Base-by-base conservation (phyloP, 2,113 vertebrate species). In the Halichoerus grypus region DNA sequence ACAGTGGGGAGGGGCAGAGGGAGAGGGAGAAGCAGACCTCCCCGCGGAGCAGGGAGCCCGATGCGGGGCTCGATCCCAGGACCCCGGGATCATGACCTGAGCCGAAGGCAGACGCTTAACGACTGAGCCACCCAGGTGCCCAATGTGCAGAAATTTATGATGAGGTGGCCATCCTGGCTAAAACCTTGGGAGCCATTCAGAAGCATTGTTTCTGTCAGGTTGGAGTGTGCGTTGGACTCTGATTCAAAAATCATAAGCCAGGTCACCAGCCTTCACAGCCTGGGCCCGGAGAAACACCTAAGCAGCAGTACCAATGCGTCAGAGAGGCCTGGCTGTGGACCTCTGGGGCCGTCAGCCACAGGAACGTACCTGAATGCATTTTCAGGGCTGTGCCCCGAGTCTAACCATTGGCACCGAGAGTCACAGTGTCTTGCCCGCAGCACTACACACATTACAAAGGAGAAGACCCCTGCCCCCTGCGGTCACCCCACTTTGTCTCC, bases 271-370 rank as follows among this genome's bases (percentile, higher is more conserved):
- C 63, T 7, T 46, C 6, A 10, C 72, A 13, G 0, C 31, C 39
- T 46, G n/a, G 42, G 88, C 72, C 18, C 16, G 7, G 36, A 79
- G 13, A 79, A 31, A 7, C 31, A 42, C 53, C 19, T 33, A 28
- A 0, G 28, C 33, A 31, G 6, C 3, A 13, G 2, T 15, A 4
- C 3, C 0, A 2, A 0, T 74, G 55, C 55, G 16, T 51, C 9
- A 24, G 14, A 4, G n/a, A 85, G 49, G 39, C 51, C 92, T 36
- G 7, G 72, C 59, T 22, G 26, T 46, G 9, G 83, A 46, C 42
- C 46, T 76, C 14, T 0, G 55, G 76, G 1, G 0, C 42, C 5
- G 0, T 24, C 31, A 33, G 9, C 84, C 26, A 3, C 11, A 7
- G 4, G 49, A 39, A n/a, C 53, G 31, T 16, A 4, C 5, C 42